Base-by-base conservation (phyloP, 2,113 vertebrate genomes). In the Struthidea cinerea region DNA sequence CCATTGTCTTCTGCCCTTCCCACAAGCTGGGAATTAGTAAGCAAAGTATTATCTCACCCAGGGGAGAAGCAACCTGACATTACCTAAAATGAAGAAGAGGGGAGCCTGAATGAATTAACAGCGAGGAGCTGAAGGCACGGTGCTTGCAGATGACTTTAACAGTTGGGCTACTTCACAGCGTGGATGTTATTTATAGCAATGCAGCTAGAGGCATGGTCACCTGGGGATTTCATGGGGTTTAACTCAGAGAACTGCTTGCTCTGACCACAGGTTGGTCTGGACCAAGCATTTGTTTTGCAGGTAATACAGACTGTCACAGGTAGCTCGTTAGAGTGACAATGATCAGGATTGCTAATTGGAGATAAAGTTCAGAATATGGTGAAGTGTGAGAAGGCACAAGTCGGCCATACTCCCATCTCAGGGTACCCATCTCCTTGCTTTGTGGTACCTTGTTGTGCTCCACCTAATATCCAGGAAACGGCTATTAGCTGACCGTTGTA, bases 131-230 rank as follows among this genome's bases (percentile, higher is more conserved):
- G 94, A 93, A 93, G 86, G 77, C 55, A 64, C 0, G 0, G 27
- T 76, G 68, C 87, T 78, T 92, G 74, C 55, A 97, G 95, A 97
- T 96, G 96, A 97, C 93, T 96, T 97, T 98, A 97, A 41, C 97
- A 97, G 93, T 90, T 76, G 87, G 37, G 49, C 67, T 89, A 7
- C 68, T 92, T 77, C 60, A 82, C 69, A 87, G 75, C 0, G 0
- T 49, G 76, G 78, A 73, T 76, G 46, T 90, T 91, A 76, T 97
- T 97, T 96, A 96, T 41, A 86, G 82, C 75, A 93, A 19, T 77
- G 76, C 76, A 97, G 89, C 75, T 93, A 89, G 67, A 95, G 89
- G 76, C 74, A 88, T 3, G 17, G 63, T 71, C 88, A 35, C 89
- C 74, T 35, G 11, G 94, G 96, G 94, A 94, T 78, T 87, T 88